Percentiles rank a stretch among this genome's conserved stretches.
These are phyloP conservation scores for Pseudobourletiella spinata DNA, from an alignment of 1,140 invertebrate genomes.

Conservation along the genomic window DNA sequence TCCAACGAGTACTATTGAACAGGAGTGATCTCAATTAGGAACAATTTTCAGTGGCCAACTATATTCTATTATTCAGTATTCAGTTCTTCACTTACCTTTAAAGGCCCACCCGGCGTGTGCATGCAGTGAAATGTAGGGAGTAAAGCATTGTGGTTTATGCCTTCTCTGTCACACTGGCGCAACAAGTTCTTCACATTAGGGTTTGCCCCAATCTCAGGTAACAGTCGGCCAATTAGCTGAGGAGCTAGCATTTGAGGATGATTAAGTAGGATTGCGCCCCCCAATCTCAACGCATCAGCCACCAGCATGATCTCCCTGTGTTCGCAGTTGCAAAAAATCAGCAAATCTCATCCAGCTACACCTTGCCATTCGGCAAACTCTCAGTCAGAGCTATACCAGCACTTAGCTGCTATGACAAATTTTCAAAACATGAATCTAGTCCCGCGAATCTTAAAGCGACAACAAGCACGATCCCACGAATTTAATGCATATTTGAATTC, in stretches of 20 bases:
- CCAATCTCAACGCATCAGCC: slow-evolving; percentile 85
- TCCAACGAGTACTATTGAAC: slow-evolving; percentile 78
- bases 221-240: slow-evolving; percentile 80
- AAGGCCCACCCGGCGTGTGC: slow-evolving; percentile 91
- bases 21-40: too few relatives aligned
- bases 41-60: slow-evolving; percentile 26
- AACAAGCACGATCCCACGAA: too few relatives aligned
- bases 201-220: slow-evolving; percentile 81
- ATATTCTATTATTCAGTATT: background rate
- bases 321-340: too few relatives aligned
- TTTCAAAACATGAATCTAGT: too few relatives aligned
- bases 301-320: slow-evolving; percentile 81
- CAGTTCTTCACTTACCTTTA: slow-evolving; percentile 57
- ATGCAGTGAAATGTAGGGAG: slow-evolving; percentile 89
- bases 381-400: too few relatives aligned
- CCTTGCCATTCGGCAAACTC: too few relatives aligned
- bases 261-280: slow-evolving; percentile 76
- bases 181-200: slow-evolving; percentile 76
- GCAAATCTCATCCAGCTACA: too few relatives aligned
- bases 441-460: too few relatives aligned
- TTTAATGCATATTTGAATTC: too few relatives aligned
- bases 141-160: slow-evolving; percentile 77
- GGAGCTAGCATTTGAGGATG: slow-evolving; percentile 94
- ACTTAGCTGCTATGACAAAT: too few relatives aligned
- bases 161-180: slow-evolving; percentile 77